phyloP scores from a whole-genome alignment of 2,797 vertebrate genomes.

The Lycodopsis pacificus region DNA sequence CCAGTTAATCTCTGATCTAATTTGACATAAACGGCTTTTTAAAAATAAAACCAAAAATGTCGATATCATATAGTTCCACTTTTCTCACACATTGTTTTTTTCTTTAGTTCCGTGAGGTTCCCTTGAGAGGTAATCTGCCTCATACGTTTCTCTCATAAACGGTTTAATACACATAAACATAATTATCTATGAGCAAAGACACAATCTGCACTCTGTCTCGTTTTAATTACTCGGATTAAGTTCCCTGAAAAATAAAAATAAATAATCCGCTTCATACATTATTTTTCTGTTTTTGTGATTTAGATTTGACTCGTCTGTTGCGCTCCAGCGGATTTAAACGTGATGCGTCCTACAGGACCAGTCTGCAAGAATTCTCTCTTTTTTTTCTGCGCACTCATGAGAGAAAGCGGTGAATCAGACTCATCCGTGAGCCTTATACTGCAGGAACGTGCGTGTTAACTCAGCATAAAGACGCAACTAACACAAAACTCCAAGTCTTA shows the following conservation, averaged over 20 bases:
- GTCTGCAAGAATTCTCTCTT: background rate
- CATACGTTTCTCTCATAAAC: background rate
- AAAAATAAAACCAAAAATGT: background rate
- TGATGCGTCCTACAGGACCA: background rate
- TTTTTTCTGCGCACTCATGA: constrained; percentile 7
- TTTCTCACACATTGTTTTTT: background rate
- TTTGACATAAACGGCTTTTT: background rate
- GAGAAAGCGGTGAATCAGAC: background rate
- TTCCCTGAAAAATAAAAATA: background rate
- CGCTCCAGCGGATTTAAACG: background rate
- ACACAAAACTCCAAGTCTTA: background rate
- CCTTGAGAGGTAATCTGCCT: background rate
- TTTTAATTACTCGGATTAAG: background rate
- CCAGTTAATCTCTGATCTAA: no score
- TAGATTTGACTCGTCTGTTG: background rate
- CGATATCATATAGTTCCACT: background rate
- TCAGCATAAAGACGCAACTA: background rate
- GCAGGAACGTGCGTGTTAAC: constrained; percentile 2
- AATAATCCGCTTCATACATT: background rate
- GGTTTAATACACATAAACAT: background rate
- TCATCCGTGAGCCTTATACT: background rate
- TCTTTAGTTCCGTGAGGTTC: background rate
- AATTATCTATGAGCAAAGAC: no score
- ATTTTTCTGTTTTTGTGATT: background rate
- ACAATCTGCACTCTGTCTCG: background rate